Percentiles rank a stretch among this genome's conserved stretches.
phyloP scores from a whole-genome alignment of 1,140 invertebrate genomes.

The Elymnias hypermnestra region DNA sequence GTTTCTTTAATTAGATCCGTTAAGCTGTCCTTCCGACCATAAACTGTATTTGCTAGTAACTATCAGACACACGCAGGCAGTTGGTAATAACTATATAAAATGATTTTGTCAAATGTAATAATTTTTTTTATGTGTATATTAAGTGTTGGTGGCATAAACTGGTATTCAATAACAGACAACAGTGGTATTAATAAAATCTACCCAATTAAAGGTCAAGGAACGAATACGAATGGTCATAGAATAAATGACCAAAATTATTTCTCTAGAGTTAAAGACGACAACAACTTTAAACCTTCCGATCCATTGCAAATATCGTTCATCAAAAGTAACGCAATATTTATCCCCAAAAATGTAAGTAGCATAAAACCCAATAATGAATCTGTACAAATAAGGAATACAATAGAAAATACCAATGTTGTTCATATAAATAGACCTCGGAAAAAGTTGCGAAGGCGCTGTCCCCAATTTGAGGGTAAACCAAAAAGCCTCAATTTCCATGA shows the following conservation, averaged over 20 bases:
- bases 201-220: not conserved
- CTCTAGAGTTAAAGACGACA: not conserved
- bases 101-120: not conserved
- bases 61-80: too few relatives aligned
- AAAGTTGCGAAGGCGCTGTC: slow-evolving; percentile 23
- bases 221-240: too few relatives aligned
- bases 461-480: not conserved
- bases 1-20: slow-evolving; percentile 60
- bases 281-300: not conserved
- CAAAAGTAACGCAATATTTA: not conserved
- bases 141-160: slow-evolving; percentile 3
- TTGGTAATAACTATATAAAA: too few relatives aligned
- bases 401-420: slow-evolving; percentile 1
- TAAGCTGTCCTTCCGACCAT: slow-evolving; percentile 28
- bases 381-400: not conserved
- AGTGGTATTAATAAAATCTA: slow-evolving; percentile 1
- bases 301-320: not conserved
- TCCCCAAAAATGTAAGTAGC: not conserved
- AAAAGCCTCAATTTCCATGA: too few relatives aligned
- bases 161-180: slow-evolving; percentile 5
- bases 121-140: slow-evolving; percentile 4
- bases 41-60: slow-evolving; percentile 6
- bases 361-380: not conserved
- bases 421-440: slow-evolving; percentile 12
- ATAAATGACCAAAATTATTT: not conserved